phyloP scores from a whole-genome alignment of 2,888 invertebrate genomes.

The Sclerodermus sp. region DNA sequence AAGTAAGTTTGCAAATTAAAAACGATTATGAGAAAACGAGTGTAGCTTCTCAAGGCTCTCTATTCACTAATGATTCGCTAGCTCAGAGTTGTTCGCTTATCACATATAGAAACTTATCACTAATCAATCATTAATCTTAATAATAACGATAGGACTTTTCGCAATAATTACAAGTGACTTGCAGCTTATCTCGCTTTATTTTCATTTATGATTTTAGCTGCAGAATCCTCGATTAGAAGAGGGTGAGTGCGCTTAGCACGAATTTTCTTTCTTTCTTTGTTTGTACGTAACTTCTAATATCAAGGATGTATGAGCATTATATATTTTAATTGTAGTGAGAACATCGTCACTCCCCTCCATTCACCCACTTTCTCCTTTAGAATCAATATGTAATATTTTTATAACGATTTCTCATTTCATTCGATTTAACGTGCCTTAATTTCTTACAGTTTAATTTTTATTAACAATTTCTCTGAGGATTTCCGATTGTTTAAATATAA shows the following conservation, averaged over 20 bases:
- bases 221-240: constrained; percentile 37
- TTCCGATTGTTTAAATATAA: too few species aligned
- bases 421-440: too few species aligned
- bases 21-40: constrained; percentile 20
- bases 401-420: too few species aligned
- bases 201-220: constrained; percentile 50
- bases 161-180: constrained; percentile 9
- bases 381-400: too few species aligned
- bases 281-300: background rate
- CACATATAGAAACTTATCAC: background rate
- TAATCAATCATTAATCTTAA: too few species aligned
- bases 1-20: constrained; percentile 71
- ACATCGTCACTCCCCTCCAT: background rate
- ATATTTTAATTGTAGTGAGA: background rate
- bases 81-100: background rate
- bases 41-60: constrained; percentile 42
- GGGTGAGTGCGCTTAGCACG: constrained; percentile 30
- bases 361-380: background rate
- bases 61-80: constrained; percentile 8
- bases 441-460: too few species aligned
- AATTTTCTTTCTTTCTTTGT: background rate
- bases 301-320: background rate
- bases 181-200: constrained; percentile 11
- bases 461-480: too few species aligned
- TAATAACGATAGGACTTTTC: background rate